Evolutionary conservation across 2,113 vertebrate genomes (phyloP), one percentile per base, ranked within the genome.

Genomic region (Chlamydotis undulata): DNA sequence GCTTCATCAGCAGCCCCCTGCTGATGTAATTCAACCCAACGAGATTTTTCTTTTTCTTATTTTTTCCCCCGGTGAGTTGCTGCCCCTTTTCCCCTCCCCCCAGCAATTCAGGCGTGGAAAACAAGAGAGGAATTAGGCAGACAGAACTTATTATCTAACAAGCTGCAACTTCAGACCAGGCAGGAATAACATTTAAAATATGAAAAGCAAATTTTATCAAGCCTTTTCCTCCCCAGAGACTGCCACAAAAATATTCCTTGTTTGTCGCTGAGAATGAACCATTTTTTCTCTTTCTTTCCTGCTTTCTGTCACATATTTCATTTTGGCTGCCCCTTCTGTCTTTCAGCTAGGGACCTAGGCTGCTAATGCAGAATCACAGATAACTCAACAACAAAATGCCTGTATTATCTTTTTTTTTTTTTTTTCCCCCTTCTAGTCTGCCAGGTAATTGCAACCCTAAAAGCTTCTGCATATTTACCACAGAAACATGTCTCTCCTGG

Each of bases 321-420:
- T 94, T 98, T 96, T 91, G 91, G 95, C 80, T 92, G 89, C 84
- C 95, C 86, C 90, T 96, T 96, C 96, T 74, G 93, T 82, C 59
- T 69, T 85, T 85, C 49, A 91, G 73, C 64, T 87, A 70, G 90
- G 80, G 88, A 94, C 81, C 39, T 31, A 76, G 80, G 93, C 25
- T 35, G 82, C 81, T 57, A 90, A 93, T 28, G 37, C 87, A 93
- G 81, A 93, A 96, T 23, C 91, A 90, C 87, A 94, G 96, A 90
- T 74, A 97, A 91, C 71, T 84, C 84, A 84, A 73, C 57, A 95
- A 93, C 85, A 96, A 97, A 96, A 97, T 93, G 80, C 64, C 63
- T 70, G 56, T 86, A 91, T 90, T 90, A 85, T 83, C 50, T 64
- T 74, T 35, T 84, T 69, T 75, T 82, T 71, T 63, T 57, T 55